Evolutionary conservation across 2,888 invertebrate genomes (phyloP), one percentile per base, ranked within the genome.

Genomic region (Sphinx pinastri): DNA sequence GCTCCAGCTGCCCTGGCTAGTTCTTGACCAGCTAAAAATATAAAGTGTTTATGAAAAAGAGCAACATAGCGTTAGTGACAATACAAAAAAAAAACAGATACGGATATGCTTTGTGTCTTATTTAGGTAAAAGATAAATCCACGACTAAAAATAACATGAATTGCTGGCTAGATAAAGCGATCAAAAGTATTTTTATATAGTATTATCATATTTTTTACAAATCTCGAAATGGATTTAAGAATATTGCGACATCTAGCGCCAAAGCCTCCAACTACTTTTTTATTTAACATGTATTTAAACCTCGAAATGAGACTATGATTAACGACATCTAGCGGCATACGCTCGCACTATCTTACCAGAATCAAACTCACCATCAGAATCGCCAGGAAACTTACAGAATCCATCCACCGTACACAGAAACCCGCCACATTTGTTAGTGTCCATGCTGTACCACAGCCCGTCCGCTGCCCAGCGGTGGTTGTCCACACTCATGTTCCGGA

Each of bases 391-490:
- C 69, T 82, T 85, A 80, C 95, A 93, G 74, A 94, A 95, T 0
- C 96, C 96, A 74, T 96, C 96, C 7, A 95, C 95, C 0, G 96
- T 95, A 76, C 97, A 97, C 19, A 97, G 84, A 77, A 97, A 97
- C 0, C 96, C 96, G 12, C 94, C 94, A 77, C 97, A 97, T 71
- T 88, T 80, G 52, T 84, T 90, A 2, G 73, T 75, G 2, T 84
- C 83, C 1, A 82, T 85, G 16, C 85, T 84, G 81, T 92, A 91
- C 91, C 95, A 95, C 10, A 90, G 77, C 0, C 92, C 93, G 72
- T 84, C 85, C 0, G 90, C 89, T 6, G 92, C 86, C 91, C 92
- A 92, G 19, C 80, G 83, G 0, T 83, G 80, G 74, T 91, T 90
- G 73, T 93, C 89, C 0, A 81, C 79, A 0, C 94, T 91, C 87